Evolutionary conservation across 2,113 vertebrate species (phyloP).

Genomic region (Hippocampus zosterae): DNA sequence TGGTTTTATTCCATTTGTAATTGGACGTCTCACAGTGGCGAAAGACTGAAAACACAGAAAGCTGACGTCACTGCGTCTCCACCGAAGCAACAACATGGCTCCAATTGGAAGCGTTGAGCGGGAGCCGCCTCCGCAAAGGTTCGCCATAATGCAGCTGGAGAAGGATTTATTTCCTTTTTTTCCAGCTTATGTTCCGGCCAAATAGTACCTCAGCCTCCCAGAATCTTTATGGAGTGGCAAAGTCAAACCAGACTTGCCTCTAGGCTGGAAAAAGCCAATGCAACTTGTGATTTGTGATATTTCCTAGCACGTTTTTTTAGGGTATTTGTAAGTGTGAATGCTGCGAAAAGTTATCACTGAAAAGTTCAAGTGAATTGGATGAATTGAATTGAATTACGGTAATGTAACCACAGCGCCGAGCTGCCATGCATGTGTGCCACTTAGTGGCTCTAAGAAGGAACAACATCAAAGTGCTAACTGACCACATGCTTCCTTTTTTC

Average conservation of each 20-base stretch:
- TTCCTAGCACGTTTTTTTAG: neutral
- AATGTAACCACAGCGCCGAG: no score
- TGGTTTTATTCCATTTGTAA: neutral
- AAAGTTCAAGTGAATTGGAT: neutral
- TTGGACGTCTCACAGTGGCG: neutral
- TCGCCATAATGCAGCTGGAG: slow-evolving; percentile 31
- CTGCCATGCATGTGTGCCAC: neutral
- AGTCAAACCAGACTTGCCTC: slow-evolving; percentile 37
- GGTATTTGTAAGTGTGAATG: slow-evolving; percentile 1
- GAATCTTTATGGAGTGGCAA: slow-evolving; percentile 63
- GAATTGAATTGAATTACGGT: no score
- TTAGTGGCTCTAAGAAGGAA: neutral
- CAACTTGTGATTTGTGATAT: slow-evolving; percentile 30
- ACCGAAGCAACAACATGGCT: slow-evolving; percentile 15
- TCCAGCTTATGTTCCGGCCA: slow-evolving; percentile 44
- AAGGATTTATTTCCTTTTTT: slow-evolving; percentile 51
- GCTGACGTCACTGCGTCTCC: slow-evolving; percentile 13
- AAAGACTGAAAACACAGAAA: neutral
- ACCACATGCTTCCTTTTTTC: neutral
- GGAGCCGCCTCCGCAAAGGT: slow-evolving; percentile 40
- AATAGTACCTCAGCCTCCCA: slow-evolving; percentile 54
- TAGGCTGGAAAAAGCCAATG: slow-evolving; percentile 16
- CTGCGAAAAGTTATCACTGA: neutral
- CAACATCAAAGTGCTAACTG: neutral
- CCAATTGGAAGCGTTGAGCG: slow-evolving; percentile 12